Evolutionary conservation across 1,140 invertebrate genomes (phyloP), one percentile per base, ranked within the genome.

Genomic region (Helicoverpa armigera): DNA sequence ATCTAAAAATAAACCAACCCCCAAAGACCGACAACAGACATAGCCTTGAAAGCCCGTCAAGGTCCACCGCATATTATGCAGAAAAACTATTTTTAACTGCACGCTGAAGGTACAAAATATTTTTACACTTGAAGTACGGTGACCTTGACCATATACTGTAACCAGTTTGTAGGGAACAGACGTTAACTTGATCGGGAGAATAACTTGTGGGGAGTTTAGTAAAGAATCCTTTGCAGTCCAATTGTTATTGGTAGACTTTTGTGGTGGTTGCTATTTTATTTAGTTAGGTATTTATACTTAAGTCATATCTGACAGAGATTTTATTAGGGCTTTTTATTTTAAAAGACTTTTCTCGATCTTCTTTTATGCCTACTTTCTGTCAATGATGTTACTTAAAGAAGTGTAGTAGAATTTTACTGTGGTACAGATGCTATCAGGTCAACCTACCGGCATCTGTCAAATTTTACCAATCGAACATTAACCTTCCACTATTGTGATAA

Each of bases 71-170:
- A 43, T 69, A 51, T 72, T 72, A 72, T 72, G 69, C 35, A 72
- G 69, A 13, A 48, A 43, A 50, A 16, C 65, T 69, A 69, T 69
- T 69, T 69, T 69, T 69, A 67, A 50, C 50, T 48, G 12, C 23
- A 63, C 4, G 29, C 7, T n/a, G 35, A 50, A 50, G 43, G 65
- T 23, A 48, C 43, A 16, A 69, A 69, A 72, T 54, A 72, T 72
- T 72, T 53, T 67, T 63, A 82, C 48, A 69, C 75, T 50, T 54
- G 53, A 69, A 79, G 43, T 29, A 35, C 13, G 16, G 48, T 18
- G 60, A 48, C 56, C 54, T 83, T 73, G 58, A 63, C 82, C 54
- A 63, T 77, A 72, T 73, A 35, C 14, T 76, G 18, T 31, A 76
- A 76, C 74, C 74, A 60, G 74, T 76, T 76, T 53, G 18, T 3